Base-by-base conservation (phyloP, 2,888 invertebrate species). In the Calliscelio sp. region DNA sequence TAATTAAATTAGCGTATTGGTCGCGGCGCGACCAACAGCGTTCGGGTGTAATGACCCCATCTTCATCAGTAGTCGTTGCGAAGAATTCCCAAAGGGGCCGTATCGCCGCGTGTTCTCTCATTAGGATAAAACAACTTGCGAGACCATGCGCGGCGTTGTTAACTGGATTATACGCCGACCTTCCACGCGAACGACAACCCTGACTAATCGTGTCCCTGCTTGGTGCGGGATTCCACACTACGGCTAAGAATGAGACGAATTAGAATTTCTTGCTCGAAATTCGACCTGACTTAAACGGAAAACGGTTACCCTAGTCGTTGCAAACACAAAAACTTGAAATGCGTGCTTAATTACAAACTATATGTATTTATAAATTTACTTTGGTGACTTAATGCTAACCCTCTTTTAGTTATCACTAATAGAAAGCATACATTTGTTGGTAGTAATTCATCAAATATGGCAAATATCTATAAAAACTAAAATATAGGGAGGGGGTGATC, bases 91-190 rank as follows among this genome's bases (percentile, higher is more conserved):
- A 89, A 88, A 91, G 89, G 91, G 79, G 89, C 89, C 89, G 90
- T 90, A 89, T 89, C 88, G 86, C 87, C 89, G 89, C 86, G 89
- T 88, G 88, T 89, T 90, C 90, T 90, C 91, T 92, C 92, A 92
- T 92, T 92, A 92, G 91, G 92, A 89, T 92, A 92, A 92, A 92
- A 92, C 91, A 90, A 85, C 86, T 87, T 86, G 86, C 85, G 84
- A 85, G 78, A 81, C 84, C 83, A 68, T 85, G 79, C 84, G 73
- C 81, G 78, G 70, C 79, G 86, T 87, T 86, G 87, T 88, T 90
- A 89, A 88, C 87, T 88, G 89, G 88, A 90, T 90, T 90, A 89
- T 86, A 80, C 84, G 86, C 81, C 82, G 83, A 84, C 86, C 81
- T 85, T 85, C 86, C 85, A 65, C 83, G 84, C 53, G 66, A 74